Base-by-base conservation (phyloP, 2,888 invertebrate genomes). In the Corbicula japonica region DNA sequence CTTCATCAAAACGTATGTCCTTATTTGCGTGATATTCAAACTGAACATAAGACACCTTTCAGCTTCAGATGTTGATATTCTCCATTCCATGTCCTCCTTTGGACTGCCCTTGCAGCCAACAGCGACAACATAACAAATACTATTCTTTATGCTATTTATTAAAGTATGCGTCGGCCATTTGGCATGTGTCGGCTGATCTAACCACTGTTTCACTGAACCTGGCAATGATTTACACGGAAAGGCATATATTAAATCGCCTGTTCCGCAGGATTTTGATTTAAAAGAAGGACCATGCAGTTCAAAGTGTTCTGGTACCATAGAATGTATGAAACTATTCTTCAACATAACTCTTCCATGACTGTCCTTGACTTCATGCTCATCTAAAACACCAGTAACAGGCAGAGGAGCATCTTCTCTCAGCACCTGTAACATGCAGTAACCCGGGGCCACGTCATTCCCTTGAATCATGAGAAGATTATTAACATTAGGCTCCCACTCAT, bases 21-120 rank as follows among this genome's bases (percentile, higher is more conserved):
- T 32, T 21, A 56, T 18, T 12, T 56, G 56, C 21, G 56, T 56
- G 3, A 32, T 56, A n/a, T 56, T 56, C 34, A 56, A 56, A 56
- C 28, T 18, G 18, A 34, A 56, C 56, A 56, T 56, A 23, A 56
- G 15, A 10, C 32, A n/a, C 21, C 56, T 56, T 32, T 56, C 56
- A 2, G 56, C 56, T 15, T n/a, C 21, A 34, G 63, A 63, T 12
- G 50, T 50, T 34, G 63, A 63, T 21, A 63, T 63, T 23, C 63
- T 50, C 50, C 50, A 63, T 63, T 63, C 50, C 12, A 50, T n/a
- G 18, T 35, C 23, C 1, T 35, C n/a, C 15, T 48, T 32, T 21
- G 23, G 21, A 35, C 48, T 35, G 15, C 12, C 4, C 23, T 35
- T 63, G 18, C 63, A 35, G 18, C 50, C 63, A 23, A 63, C 63